Conservation (phyloP, 1,140 invertebrate species). For the Trachymyrmex septentrionalis region DNA sequence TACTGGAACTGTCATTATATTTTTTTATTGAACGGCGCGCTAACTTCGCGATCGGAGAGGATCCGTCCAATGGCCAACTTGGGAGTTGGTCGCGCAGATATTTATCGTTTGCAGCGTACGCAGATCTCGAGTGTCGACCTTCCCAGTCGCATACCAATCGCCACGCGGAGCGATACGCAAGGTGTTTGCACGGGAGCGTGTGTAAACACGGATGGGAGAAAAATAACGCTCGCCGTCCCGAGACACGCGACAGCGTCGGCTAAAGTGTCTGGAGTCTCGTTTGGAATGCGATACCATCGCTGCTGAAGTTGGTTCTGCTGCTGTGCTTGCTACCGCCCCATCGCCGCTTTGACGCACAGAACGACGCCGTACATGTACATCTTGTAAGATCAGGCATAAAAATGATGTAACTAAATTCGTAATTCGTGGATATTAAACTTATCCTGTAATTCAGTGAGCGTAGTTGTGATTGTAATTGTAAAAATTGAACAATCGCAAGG, state of each 20-base stretch:
- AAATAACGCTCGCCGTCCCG: constrained; percentile 61
- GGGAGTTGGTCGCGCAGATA: constrained; percentile 31
- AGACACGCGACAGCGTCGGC: constrained; percentile 62
- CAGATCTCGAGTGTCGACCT: constrained; percentile 65
- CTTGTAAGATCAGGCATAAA: neutral
- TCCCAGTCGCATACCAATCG: constrained; percentile 68
- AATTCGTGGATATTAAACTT: neutral
- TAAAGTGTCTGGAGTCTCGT: constrained; percentile 64
- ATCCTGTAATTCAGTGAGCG: too few relatives aligned
- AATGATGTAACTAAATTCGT: neutral
- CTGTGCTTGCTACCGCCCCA: neutral
- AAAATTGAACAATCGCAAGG: too few relatives aligned
- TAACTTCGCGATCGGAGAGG: neutral
- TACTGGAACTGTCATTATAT: too few relatives aligned
- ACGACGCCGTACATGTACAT: neutral
- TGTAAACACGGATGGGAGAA: constrained; percentile 64
- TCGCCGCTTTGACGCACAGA: neutral
- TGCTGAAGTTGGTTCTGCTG: neutral
- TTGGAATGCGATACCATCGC: constrained; percentile 68
- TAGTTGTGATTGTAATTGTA: too few relatives aligned
- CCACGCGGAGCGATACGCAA: constrained; percentile 54
- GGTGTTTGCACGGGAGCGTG: constrained; percentile 55
- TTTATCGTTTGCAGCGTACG: constrained; percentile 59
- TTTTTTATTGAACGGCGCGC: too few relatives aligned
- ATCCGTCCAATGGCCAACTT: constrained; percentile 37